Evolutionary conservation across 2,888 invertebrate genomes (phyloP), one percentile per base, ranked within the genome.

Genomic region (Clitarchus hookeri): DNA sequence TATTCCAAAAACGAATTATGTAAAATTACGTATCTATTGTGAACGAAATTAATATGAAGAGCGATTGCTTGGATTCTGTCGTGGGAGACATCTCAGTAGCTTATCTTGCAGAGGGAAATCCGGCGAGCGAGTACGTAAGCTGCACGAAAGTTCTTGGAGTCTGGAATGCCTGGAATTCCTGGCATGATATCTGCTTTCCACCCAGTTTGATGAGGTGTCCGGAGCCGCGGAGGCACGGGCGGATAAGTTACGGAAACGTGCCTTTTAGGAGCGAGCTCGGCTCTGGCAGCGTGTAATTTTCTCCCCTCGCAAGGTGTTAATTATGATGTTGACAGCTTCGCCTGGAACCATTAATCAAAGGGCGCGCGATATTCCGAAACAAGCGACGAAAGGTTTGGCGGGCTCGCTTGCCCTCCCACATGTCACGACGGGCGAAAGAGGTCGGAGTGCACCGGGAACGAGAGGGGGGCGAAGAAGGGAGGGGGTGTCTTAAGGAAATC

Each of bases 221-320:
- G 65, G 4, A 65, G 1, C 19, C 16, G 19, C 0, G 65, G n/a
- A 23, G 65, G 65, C n/a, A 2, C 65, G 23, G 65, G 16, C 8
- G 19, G 23, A 23, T 23, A 36, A 23, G 8, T n/a, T 65, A 19
- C 65, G 65, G 19, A 65, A 65, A 65, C 19, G 65, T n/a, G 11
- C 65, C 16, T 65, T 65, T n/a, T 65, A 65, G 23, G n/a, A 65
- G 65, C 65, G 1, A 16, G 13, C n/a, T 6, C 11, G 6, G 65
- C 19, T 0, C 65, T 65, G 65, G 65, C 65, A 65, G 65, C 65
- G 6, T 65, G 65, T 65, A 65, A 65, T 65, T n/a, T 65, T 65
- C 65, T 19, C 65, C 65, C 65, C n/a, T 65, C n/a, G 65, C 65
- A 19, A 65, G 65, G 65, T 65, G 65, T 65, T 65, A 65, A 65